Conservation (phyloP, 2,113 vertebrate genomes). For the Scartelaos histophorus region DNA sequence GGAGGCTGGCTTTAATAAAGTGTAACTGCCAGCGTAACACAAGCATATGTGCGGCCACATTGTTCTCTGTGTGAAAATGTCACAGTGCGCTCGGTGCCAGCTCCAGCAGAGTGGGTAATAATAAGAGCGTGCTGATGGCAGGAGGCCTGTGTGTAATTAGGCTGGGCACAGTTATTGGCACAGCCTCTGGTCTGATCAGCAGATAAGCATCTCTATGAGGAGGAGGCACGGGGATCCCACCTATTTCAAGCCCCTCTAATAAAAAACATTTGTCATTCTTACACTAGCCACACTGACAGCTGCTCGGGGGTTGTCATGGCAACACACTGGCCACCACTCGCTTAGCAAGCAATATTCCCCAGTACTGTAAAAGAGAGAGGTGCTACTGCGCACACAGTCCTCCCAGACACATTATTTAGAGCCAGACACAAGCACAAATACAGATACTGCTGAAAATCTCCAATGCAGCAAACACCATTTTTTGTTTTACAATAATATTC, state of each 20-base stretch:
- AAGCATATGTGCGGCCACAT: conserved; percentile 34
- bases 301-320: conserved; percentile 71
- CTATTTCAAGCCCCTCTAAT: conserved; percentile 84
- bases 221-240: conserved; percentile 77
- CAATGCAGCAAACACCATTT: neutral
- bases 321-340: conserved; percentile 61
- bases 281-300: conserved; percentile 79
- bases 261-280: conserved; percentile 87
- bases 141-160: conserved; percentile 78
- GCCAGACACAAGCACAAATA: conserved; percentile 2
- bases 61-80: conserved; percentile 39
- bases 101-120: conserved; percentile 49
- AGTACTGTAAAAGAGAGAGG: conserved; percentile 37
- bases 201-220: conserved; percentile 81
- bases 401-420: conserved; percentile 1
- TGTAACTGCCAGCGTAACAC: conserved; percentile 16
- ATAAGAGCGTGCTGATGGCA: conserved; percentile 58
- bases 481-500: neutral
- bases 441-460: neutral
- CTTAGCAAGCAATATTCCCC: conserved; percentile 58
- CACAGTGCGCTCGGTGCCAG: conserved; percentile 37
- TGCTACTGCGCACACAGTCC: neutral
- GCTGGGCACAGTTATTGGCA: conserved; percentile 84
- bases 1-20: conserved; percentile 10
- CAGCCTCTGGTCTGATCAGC: conserved; percentile 79